Conservation (phyloP, 2,113 vertebrate species). For the Chaetura pelagica region DNA sequence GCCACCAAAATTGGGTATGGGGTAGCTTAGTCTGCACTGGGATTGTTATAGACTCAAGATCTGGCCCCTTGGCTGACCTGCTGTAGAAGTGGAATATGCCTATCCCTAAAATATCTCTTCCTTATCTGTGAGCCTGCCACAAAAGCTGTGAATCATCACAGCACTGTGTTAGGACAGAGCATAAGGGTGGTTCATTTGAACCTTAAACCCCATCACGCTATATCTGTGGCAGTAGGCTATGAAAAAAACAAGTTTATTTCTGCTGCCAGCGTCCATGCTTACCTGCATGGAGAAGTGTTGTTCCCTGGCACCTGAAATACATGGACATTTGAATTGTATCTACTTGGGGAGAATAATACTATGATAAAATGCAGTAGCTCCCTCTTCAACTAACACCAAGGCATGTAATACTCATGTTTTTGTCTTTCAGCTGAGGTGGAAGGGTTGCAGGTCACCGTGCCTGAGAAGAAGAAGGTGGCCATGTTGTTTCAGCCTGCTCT, state of each 20-base stretch:
- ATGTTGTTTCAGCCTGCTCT: conserved; percentile 96
- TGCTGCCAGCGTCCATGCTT: neutral
- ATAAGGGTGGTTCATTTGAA: neutral
- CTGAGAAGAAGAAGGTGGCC: conserved; percentile 87
- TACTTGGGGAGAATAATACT: neutral
- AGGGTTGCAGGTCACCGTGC: conserved; percentile 87
- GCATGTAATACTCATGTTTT: conserved; percentile 18
- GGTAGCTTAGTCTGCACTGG: neutral
- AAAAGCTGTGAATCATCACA: neutral
- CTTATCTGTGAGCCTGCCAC: neutral
- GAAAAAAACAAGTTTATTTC: neutral
- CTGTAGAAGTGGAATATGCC: neutral
- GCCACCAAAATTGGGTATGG: neutral
- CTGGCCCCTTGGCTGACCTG: neutral
- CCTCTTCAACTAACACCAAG: neutral
- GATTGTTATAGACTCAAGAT: neutral
- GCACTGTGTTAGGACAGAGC: neutral
- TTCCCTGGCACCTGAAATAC: neutral
- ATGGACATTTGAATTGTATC: neutral
- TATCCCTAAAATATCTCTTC: neutral
- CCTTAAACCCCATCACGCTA: neutral
- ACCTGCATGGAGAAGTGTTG: neutral
- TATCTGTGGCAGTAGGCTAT: neutral
- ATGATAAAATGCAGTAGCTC: neutral
- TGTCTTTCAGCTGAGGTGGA: conserved; percentile 77